Evolutionary conservation across 2,888 invertebrate genomes (phyloP), one percentile per base, ranked within the genome.

Genomic region (Drosophila longiperda): DNA sequence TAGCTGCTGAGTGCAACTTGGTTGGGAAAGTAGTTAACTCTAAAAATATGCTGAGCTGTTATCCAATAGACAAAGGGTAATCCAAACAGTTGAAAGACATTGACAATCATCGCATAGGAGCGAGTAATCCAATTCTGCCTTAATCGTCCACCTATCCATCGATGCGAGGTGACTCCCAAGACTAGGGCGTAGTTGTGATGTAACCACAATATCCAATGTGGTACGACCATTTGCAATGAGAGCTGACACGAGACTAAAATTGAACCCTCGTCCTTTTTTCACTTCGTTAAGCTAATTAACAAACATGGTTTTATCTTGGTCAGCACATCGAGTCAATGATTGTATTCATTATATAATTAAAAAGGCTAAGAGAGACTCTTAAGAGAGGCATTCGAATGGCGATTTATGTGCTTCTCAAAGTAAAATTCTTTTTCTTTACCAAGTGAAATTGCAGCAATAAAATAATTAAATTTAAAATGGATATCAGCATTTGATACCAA

Each of bases 371-470:
- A 23, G 26, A 23, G 12, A 45, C 20, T 11, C 15, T 42, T 17
- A 1, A 45, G 20, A 23, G 11, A 26, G 48, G 26, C 26, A 26
- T 48, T 48, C 29, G 1, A 29, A 29, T 5, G 5, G 6, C 5
- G 29, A 29, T 29, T 29, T 29, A 29, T 5, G 26, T 26, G 26
- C 26, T 26, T 26, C 2, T 26, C 26, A 69, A 34, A 15, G 48
- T 15, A 7, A 53, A 60, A 34, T 62, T 70, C 9, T 63, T 42
- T 12, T 26, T 55, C n/a, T 52, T 9, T 26, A 63, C 11, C 34
- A 84, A 23, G 49, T 84, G 82, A 54, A 78, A 87, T 40, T 84
- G 83, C 5, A 82, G 23, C 32, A 84, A 26, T 20, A 89, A 9
- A 3, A 71, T 58, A 1, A 36, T 26, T 7, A 73, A 65, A 1